These are phyloP conservation scores for Chaetogeoica ovagalla DNA, from an alignment of 2,888 invertebrate genomes.

Conservation along the genomic window DNA sequence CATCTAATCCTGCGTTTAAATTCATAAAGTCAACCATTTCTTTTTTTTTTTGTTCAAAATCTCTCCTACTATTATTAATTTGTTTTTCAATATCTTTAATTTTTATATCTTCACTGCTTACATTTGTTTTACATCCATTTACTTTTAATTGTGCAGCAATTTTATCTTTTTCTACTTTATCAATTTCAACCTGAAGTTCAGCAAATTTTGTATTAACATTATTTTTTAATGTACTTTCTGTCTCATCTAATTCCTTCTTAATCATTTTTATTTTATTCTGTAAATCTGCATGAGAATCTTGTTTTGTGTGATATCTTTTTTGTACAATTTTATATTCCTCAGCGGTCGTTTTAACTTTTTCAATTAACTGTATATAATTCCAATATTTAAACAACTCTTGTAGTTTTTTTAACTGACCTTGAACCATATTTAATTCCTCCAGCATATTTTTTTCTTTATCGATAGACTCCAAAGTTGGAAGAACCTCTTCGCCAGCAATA, in stretches of 20 bases:
- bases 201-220: neutral
- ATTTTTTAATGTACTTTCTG: neutral
- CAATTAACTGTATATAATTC: constrained; percentile 7
- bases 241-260: constrained; percentile 58
- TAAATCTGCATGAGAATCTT: constrained; percentile 63
- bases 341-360: constrained; percentile 56
- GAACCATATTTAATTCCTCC: constrained; percentile 37
- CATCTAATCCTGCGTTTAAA: constrained; percentile 68
- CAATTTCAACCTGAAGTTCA: constrained; percentile 38
- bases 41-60: constrained; percentile 64
- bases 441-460: constrained; percentile 43
- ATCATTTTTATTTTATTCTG: constrained; percentile 67
- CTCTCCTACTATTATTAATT: constrained; percentile 65
- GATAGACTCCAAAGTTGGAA: constrained; percentile 30
- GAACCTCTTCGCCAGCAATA: constrained; percentile 40
- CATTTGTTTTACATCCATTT: constrained; percentile 36
- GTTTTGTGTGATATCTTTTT: constrained; percentile 59
- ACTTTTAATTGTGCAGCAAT: constrained; percentile 23
- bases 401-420: constrained; percentile 15
- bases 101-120: constrained; percentile 47
- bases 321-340: constrained; percentile 62
- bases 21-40: constrained; percentile 67
- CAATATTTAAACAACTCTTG: constrained; percentile 27
- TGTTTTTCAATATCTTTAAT: constrained; percentile 61
- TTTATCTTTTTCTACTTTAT: constrained; percentile 29